Percentiles rank a stretch among this genome's conserved stretches.
Evolutionary conservation across 2,113 vertebrate species (phyloP).

Genomic region (Limnothrissa miodon): DNA sequence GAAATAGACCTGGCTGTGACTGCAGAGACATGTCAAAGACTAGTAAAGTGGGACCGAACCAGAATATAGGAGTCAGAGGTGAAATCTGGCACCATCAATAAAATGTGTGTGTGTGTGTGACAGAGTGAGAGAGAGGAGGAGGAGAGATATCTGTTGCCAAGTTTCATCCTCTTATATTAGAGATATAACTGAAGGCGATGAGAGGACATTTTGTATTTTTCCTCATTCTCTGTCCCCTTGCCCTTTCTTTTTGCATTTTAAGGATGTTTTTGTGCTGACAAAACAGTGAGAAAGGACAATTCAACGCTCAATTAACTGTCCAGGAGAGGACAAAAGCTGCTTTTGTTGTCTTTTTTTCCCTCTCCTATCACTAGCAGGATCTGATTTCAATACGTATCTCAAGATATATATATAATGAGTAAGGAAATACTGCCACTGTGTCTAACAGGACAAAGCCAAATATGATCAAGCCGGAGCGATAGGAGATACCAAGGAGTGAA

Average conservation of each 20-base stretch:
- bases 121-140: not conserved
- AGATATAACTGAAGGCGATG: slow-evolving; percentile 5
- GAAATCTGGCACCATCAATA: slow-evolving; percentile 12
- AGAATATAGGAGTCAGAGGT: slow-evolving; percentile 13
- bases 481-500: slow-evolving; percentile 13
- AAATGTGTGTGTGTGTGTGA: not conserved
- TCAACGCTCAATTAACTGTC: slow-evolving; percentile 12
- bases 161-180: not conserved
- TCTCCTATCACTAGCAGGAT: not conserved
- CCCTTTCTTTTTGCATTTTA: not conserved
- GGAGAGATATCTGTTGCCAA: not conserved
- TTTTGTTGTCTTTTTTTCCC: not conserved
- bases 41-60: slow-evolving; percentile 15
- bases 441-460: slow-evolving; percentile 1
- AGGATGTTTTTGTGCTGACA: slow-evolving; percentile 9
- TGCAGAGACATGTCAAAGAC: slow-evolving; percentile 43
- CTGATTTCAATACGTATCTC: not conserved
- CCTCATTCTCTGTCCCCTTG: not conserved
- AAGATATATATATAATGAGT: not conserved
- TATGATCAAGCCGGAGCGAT: not conserved
- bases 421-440: slow-evolving; percentile 1
- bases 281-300: slow-evolving; percentile 9
- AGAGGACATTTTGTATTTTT: not conserved
- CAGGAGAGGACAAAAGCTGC: not conserved
- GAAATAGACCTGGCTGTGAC: slow-evolving; percentile 13